Evolutionary conservation across 2,888 invertebrate genomes (phyloP), one percentile per base, ranked within the genome.

Genomic region (Leptopilina syphax): DNA sequence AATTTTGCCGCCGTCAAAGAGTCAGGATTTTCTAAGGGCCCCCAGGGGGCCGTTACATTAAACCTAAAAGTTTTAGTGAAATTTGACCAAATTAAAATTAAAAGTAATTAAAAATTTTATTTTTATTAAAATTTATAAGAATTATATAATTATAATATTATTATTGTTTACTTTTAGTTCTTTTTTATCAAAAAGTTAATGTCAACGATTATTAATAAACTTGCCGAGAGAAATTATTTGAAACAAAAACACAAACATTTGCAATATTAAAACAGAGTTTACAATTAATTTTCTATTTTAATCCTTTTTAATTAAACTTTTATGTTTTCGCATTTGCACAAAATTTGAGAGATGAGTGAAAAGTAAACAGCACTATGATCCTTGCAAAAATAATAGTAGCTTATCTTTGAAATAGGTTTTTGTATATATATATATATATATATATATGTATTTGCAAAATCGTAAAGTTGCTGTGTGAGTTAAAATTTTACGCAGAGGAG

Each of bases 251-350:
- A 24, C 8, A 34, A 3, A 24, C 7, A 18, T 24, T 63, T 63
- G 12, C 12, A 24, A 24, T 24, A 24, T 60, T 60, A 63, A 24
- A 24, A 9, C 18, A 63, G 24, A 63, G 8, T 24, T 63, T 63
- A 24, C 63, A 9, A 63, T 18, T 8, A 18, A 63, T 63, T 63
- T 63, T 24, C 50, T 3, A n/a, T 63, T 60, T 60, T 18, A 63
- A 63, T 63, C 63, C 63, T 63, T 63, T 63, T 63, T 63, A 63
- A 63, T 18, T 63, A 63, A 63, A 63, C 8, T 63, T 50, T 63
- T 63, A 63, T 63, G 24, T 9, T 63, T 63, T 63, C 63, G n/a
- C 18, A 63, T 24, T 63, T 63, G 63, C 63, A 63, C 63, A 63
- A 63, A 63, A 24, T 63, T 24, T 24, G 24, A 63, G 24, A 63